Base-by-base conservation (phyloP, 2,888 invertebrate genomes). In the Ormyrus labotus region DNA sequence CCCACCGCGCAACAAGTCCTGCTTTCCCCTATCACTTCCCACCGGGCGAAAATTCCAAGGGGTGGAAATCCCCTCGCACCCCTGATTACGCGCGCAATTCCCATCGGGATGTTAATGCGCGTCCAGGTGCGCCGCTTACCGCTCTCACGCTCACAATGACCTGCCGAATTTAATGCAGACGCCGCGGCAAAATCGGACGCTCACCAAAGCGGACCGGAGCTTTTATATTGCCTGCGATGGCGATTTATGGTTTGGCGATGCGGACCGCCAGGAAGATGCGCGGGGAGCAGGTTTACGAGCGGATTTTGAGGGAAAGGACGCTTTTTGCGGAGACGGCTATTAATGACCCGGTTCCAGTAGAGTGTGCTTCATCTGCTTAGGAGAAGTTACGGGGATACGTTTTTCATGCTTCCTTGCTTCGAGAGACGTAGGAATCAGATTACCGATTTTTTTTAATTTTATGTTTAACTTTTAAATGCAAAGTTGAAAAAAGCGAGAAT, bases 131-230 rank as follows among this genome's bases (percentile, higher is more conserved):
- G 60, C 4, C 34, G 34, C 34, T 34, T 34, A 34, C 34, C 13
- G 6, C 65, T 61, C 78, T 79, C 80, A 75, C 71, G 47, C n/a
- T 6, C 69, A 79, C 79, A 69, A 68, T 64, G 74, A 80, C 65
- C 70, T 69, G 79, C 58, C 74, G 79, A 65, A 70, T 63, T 65
- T 64, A 48, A 71, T 68, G 73, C 34, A 4, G 34, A 34, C 34
- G 34, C 68, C 63, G 11, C 10, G 51, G 48, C 34, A 53, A 50
- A 61, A 78, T 70, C 71, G 48, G 65, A 60, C 57, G 47, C 47
- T 51, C 34, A 53, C 53, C 34, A 67, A 13, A 34, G n/a, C 64
- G 11, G 47, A 13, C 10, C 55, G 3, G 48, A 11, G 57, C 47
- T 58, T 58, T 34, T 34, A 34, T 34, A 34, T 34, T 34, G 34